phyloP scores from a whole-genome alignment of 2,113 vertebrate species.

The Murina feae region DNA sequence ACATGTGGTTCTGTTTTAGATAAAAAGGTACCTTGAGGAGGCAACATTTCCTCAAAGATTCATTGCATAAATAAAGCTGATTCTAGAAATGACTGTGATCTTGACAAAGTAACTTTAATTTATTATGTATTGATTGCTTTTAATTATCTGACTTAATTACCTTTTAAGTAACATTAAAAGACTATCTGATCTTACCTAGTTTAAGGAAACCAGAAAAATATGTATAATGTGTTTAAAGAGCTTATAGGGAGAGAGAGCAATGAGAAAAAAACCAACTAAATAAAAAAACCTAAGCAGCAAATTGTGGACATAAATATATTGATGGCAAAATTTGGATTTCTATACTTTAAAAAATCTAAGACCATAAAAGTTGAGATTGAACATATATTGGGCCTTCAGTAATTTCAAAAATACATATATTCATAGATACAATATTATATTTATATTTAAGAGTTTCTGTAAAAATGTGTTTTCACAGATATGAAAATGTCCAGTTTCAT shows the following conservation, averaged over 20 bases:
- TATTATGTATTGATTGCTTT: conserved; percentile 88
- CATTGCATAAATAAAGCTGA: conserved; percentile 84
- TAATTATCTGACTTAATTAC: conserved; percentile 88
- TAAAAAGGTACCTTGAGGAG: not conserved
- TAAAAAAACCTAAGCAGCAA: conserved; percentile 77
- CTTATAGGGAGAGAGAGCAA: conserved; percentile 73
- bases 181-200: conserved; percentile 85
- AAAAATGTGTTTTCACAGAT: conserved; percentile 94
- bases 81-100: conserved; percentile 85
- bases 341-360: conserved; percentile 78
- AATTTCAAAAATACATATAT: not conserved
- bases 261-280: conserved; percentile 59
- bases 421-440: not conserved
- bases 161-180: conserved; percentile 85
- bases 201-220: conserved; percentile 77
- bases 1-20: conserved; percentile 13
- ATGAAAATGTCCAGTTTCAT: conserved; percentile 95
- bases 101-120: conserved; percentile 87
- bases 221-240: conserved; percentile 82
- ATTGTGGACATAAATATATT: conserved; percentile 80
- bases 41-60: conserved; percentile 46
- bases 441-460: conserved; percentile 86
- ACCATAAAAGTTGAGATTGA: conserved; percentile 85
- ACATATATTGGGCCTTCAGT: conserved; percentile 85
- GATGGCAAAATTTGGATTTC: conserved; percentile 83